phyloP scores from a whole-genome alignment of 2,113 vertebrate species.

The Empidonax alnorum region DNA sequence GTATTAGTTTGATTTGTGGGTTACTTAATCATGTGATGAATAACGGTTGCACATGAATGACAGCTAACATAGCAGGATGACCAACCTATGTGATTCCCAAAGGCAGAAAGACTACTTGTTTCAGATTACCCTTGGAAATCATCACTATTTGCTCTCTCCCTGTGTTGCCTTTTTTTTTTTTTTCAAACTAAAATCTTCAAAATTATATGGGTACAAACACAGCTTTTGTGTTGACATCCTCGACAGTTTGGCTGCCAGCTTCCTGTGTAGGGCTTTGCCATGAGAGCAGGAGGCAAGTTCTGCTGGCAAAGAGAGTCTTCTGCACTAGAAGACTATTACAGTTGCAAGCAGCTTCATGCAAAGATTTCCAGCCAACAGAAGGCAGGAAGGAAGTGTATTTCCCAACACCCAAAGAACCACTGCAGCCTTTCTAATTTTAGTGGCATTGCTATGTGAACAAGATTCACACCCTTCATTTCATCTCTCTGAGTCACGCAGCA shows the following conservation, averaged over 20 bases:
- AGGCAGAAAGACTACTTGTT: neutral
- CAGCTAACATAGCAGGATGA: neutral
- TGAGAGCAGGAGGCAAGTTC: conserved; percentile 10
- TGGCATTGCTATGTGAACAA: neutral
- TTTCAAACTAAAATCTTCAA: neutral
- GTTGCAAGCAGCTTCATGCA: neutral
- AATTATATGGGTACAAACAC: neutral
- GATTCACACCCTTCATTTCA: neutral
- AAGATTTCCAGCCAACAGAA: neutral
- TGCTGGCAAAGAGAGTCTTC: conserved; percentile 48
- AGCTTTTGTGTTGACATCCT: neutral
- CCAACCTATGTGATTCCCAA: neutral
- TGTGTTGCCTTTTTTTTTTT: neutral
- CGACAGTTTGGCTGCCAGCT: neutral
- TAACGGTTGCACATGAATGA: neutral
- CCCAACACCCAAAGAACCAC: neutral
- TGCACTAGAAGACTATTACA: neutral
- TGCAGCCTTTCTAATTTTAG: conserved; percentile 31
- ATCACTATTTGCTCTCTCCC: neutral
- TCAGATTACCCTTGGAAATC: neutral
- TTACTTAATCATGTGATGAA: neutral
- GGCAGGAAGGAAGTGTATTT: neutral
- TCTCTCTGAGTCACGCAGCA: neutral
- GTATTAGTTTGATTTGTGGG: neutral
- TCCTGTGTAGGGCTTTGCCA: neutral